These are phyloP conservation scores for Columbina picui DNA, from an alignment of 2,113 vertebrate species.

Conservation along the genomic window DNA sequence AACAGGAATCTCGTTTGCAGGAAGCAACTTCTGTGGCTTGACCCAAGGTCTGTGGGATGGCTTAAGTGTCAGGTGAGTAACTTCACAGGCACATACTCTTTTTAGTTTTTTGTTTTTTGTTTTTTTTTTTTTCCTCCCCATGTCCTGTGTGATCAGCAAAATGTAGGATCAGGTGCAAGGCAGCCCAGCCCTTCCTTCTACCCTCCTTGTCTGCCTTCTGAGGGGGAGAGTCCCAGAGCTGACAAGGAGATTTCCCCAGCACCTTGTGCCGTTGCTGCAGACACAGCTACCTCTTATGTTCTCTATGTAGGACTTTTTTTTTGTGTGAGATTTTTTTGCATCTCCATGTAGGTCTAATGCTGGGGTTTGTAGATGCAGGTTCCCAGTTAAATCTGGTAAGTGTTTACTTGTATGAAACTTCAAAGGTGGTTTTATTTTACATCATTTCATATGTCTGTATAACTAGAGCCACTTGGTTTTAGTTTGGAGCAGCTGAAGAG, in stretches of 20 bases:
- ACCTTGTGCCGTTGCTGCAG: not conserved
- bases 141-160: not conserved
- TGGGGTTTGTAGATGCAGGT: not conserved
- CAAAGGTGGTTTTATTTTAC: not conserved
- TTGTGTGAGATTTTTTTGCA: not conserved
- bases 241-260: not conserved
- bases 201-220: not conserved
- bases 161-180: not conserved
- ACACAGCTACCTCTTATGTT: not conserved
- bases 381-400: not conserved
- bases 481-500: not conserved
- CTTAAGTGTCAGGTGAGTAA: slow-evolving; percentile 10
- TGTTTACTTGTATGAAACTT: not conserved
- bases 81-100: not conserved
- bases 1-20: not conserved
- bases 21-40: not conserved
- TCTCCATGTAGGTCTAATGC: not conserved
- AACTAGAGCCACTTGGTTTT: not conserved
- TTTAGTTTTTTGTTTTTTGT: too few relatives aligned
- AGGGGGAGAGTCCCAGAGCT: not conserved
- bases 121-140: accelerated
- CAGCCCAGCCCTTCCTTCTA: not conserved
- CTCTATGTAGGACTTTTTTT: not conserved
- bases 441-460: not conserved
- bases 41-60: not conserved